Percentiles rank a stretch among this genome's conserved stretches.
These are phyloP conservation scores for Luehdorfia chinensis DNA, from an alignment of 1,140 invertebrate species.

Conservation along the genomic window DNA sequence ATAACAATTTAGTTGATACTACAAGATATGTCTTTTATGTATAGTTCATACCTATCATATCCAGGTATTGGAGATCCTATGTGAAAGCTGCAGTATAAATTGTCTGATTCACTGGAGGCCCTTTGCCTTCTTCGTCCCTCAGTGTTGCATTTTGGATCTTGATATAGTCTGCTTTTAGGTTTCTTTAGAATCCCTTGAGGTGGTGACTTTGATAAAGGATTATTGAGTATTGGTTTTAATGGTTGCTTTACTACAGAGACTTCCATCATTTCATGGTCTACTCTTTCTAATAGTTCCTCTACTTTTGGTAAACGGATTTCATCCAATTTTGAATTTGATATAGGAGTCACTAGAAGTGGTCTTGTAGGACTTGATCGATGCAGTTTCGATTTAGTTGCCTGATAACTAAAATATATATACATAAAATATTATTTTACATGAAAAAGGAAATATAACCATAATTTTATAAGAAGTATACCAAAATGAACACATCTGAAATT, in stretches of 20 bases:
- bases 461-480: no score
- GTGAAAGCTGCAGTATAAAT: constrained; percentile 53
- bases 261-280: constrained; percentile 67
- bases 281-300: constrained; percentile 64
- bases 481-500: background rate
- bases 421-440: background rate
- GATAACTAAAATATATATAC: constrained; percentile 36
- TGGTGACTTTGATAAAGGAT: constrained; percentile 54
- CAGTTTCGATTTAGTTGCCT: constrained; percentile 58
- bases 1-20: no score
- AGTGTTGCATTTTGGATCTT: constrained; percentile 38
- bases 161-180: constrained; percentile 51
- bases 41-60: constrained; percentile 54
- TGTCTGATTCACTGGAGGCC: constrained; percentile 68
- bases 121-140: constrained; percentile 63
- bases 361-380: constrained; percentile 57
- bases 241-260: constrained; percentile 55
- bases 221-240: constrained; percentile 71
- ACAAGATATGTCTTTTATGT: no score
- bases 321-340: constrained; percentile 60
- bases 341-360: constrained; percentile 54
- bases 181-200: constrained; percentile 66
- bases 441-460: no score
- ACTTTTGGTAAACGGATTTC: constrained; percentile 64
- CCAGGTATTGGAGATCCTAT: constrained; percentile 45